Evolutionary conservation across 1,140 invertebrate genomes (phyloP), one percentile per base, ranked within the genome.

Genomic region (Oncopeltus fasciatus): DNA sequence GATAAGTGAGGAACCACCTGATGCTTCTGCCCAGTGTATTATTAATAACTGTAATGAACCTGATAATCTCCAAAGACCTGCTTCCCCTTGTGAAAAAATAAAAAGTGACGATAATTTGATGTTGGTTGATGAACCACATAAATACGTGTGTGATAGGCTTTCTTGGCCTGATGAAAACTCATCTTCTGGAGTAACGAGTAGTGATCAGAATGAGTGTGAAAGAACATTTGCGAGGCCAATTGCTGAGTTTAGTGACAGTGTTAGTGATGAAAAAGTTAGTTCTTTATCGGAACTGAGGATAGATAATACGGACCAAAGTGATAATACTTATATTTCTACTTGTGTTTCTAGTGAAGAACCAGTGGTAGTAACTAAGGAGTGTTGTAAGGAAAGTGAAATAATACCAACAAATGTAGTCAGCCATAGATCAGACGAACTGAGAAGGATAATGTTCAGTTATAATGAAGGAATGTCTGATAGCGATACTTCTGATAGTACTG

Each of bases 401-500:
- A n/a, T n/a, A n/a, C 21, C 44, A 20, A 9, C 44, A n/a, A 46
- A n/a, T 46, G 44, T 46, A 24, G 26, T 53, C 21, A 53, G 49
- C n/a, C 49, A 53, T 53, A 18, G 26, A 24, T 53, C 49, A 24
- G 49, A 53, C 8, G 49, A 53, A 18, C 49, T 53, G 3, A 18
- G 49, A 26, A 53, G 49, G 49, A 53, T 53, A 24, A 53, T 53
- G 49, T 53, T 26, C 24, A 53, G 49, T 53, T 53, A 53, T 53
- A 24, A 53, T 53, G 49, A 53, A 53, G 24, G 49, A 3, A 24
- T 24, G 3, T 53, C 49, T 24, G 49, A 53, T 53, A 53, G 49
- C 26, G 24, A 53, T 27, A 27, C 49, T 3, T 18, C 24, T 14
- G 49, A 53, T 16, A 46, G 4, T 46, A 53, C 9, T 53, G 31